Percentiles rank a stretch among this genome's conserved stretches.
These are phyloP conservation scores for Carlito syrichta DNA, from an alignment of 2,113 vertebrate species.

Conservation along the genomic window DNA sequence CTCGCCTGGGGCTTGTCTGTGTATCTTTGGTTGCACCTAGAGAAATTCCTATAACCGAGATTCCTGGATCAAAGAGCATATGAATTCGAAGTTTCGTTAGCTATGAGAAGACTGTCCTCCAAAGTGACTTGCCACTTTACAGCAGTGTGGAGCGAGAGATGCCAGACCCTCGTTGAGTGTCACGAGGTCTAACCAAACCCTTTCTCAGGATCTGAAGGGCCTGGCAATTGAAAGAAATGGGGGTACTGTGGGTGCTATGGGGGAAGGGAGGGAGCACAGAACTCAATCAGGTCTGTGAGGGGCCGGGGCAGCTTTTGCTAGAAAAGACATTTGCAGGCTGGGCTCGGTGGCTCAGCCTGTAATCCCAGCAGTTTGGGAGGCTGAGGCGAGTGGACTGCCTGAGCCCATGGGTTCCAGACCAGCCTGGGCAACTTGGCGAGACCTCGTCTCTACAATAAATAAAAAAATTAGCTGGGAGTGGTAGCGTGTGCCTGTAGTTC, in stretches of 20 bases:
- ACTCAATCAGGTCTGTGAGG: neutral
- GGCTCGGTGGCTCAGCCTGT: too few relatives aligned
- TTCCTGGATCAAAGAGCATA: neutral
- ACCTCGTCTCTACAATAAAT: too few relatives aligned
- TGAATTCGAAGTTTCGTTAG: neutral
- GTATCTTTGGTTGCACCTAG: neutral
- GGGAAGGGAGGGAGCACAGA: accelerated
- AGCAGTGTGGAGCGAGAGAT: too few relatives aligned
- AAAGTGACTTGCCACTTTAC: too few relatives aligned
- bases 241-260: accelerated
- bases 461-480: too few relatives aligned
- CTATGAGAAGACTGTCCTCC: neutral
- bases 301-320: neutral
- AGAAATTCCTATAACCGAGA: neutral
- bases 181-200: neutral
- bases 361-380: too few relatives aligned
- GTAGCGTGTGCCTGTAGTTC: too few relatives aligned
- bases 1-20: neutral
- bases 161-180: neutral
- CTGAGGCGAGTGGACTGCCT: too few relatives aligned
- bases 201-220: neutral
- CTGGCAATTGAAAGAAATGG: neutral
- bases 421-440: too few relatives aligned
- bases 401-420: too few relatives aligned
- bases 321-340: neutral